A percentile compares a stretch with the other conserved stretches of the same genome.
Conservation (phyloP, 2,888 invertebrate species). For the Pinctada fucata region DNA sequence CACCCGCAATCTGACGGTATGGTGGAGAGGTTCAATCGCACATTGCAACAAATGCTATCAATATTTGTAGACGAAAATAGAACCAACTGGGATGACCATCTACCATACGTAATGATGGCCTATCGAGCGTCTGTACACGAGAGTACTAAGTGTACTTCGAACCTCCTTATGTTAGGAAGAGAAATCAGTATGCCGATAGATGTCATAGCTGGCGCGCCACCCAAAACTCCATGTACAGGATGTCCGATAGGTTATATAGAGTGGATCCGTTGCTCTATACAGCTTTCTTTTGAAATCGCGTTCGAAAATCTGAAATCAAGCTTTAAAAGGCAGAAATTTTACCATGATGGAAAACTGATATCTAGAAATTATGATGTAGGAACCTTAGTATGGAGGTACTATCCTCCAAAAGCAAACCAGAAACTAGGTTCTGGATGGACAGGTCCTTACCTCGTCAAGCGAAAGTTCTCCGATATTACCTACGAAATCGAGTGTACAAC, state of each 20-base stretch:
- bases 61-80: slow-evolving; percentile 34
- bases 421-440: slow-evolving; percentile 28
- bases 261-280: slow-evolving; percentile 12
- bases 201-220: slow-evolving; percentile 25
- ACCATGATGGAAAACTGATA: slow-evolving; percentile 15
- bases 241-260: slow-evolving; percentile 16
- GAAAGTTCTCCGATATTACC: slow-evolving; percentile 7
- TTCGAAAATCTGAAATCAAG: slow-evolving; percentile 14
- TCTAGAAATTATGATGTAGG: slow-evolving; percentile 18
- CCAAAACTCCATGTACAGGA: not conserved
- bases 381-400: slow-evolving; percentile 25
- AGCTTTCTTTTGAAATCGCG: slow-evolving; percentile 4
- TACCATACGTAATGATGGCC: slow-evolving; percentile 42
- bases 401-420: not conserved
- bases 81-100: slow-evolving; percentile 43
- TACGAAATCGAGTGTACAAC: slow-evolving; percentile 19
- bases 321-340: slow-evolving; percentile 6
- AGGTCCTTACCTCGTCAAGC: slow-evolving; percentile 19
- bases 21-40: slow-evolving; percentile 42
- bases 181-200: slow-evolving; percentile 42
- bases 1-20: slow-evolving; percentile 42
- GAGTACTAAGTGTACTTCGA: slow-evolving; percentile 39
- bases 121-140: slow-evolving; percentile 37
- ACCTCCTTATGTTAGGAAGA: slow-evolving; percentile 40
- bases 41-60: slow-evolving; percentile 35